Evolutionary conservation across 1,140 invertebrate genomes (phyloP), one percentile per base, ranked within the genome.

Genomic region (Nebria ingens): DNA sequence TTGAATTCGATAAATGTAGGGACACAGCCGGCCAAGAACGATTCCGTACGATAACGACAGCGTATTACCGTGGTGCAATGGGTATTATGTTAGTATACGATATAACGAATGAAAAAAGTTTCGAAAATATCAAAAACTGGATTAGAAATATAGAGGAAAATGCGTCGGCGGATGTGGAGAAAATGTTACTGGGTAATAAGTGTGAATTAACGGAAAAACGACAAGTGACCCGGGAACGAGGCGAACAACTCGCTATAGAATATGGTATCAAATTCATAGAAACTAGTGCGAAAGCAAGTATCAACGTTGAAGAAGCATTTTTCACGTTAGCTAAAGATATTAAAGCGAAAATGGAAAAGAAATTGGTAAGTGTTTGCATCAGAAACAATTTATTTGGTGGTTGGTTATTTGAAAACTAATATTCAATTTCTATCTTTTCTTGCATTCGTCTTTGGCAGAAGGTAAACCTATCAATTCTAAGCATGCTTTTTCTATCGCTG

Each of bases 81-180:
- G 96, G 96, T 56, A 98, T 98, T 49, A 98, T 98, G 93, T 79
- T 98, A 59, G 94, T 98, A 9, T 98, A 98, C 73, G 96, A 99
- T 71, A 95, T 98, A 60, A 98, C 94, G 51, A 95, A 97, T 76
- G 89, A 93, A 66, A 98, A 97, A 76, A 96, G 91, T 63, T 99
- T 98, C 76, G 94, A 98, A 70, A 98, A 98, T 72, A 98, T 98
- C 60, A 91, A 95, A 62, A 98, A 97, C 68, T 99, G 96, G 96
- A 89, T 98, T 63, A 79, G 95, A 68, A 98, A 98, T 76, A 98
- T 98, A 70, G 94, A 98, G 71, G 95, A 98, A 76, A 89, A 91
- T 74, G 91, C 91, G 19, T 91, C 91, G 22, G 86, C 91, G 22
- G 91, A 95, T 76, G 93, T 95, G 13, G 91, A 95, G 69, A 93